Evolutionary conservation across 2,888 invertebrate genomes (phyloP).

Genomic region (Eupithecia centaureata): DNA sequence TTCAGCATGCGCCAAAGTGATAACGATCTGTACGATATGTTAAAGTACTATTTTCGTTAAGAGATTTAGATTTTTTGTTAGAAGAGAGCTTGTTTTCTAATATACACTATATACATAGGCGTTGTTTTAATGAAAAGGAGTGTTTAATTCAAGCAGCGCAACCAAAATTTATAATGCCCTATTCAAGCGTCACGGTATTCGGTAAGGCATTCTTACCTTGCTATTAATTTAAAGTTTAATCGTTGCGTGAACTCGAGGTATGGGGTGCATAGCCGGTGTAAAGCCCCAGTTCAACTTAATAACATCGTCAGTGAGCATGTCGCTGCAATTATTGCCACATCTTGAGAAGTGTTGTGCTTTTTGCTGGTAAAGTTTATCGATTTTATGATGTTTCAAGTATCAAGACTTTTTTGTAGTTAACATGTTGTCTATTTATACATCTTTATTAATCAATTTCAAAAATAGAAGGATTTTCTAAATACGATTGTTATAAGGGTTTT

Average conservation of each 20-base stretch:
- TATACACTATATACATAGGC: too few species aligned
- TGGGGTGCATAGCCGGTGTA: conserved; percentile 51
- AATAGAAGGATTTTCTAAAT: too few species aligned
- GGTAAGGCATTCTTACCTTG: conserved; percentile 6
- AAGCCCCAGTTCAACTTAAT: conserved; percentile 61
- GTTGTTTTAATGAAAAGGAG: too few species aligned
- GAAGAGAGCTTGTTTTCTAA: too few species aligned
- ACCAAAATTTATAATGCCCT: background rate
- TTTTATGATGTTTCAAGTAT: conserved; percentile 6
- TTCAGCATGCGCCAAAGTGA: too few species aligned
- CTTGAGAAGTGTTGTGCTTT: conserved; percentile 52
- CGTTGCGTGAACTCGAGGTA: conserved; percentile 31
- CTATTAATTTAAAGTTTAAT: conserved; percentile 29
- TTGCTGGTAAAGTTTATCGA: conserved; percentile 36
- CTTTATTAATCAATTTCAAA: too few species aligned
- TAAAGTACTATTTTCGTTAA: too few species aligned
- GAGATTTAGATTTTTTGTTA: too few species aligned
- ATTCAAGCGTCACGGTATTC: conserved; percentile 6
- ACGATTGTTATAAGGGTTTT: too few species aligned
- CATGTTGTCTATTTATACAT: too few species aligned
- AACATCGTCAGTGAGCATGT: conserved; percentile 61
- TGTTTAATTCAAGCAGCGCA: conserved; percentile 2
- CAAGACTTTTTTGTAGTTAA: too few species aligned
- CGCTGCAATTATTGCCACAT: conserved; percentile 70
- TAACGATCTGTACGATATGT: too few species aligned